Conservation (phyloP, 2,113 vertebrate genomes). For the Boulengeromyrus knoepffleri region DNA sequence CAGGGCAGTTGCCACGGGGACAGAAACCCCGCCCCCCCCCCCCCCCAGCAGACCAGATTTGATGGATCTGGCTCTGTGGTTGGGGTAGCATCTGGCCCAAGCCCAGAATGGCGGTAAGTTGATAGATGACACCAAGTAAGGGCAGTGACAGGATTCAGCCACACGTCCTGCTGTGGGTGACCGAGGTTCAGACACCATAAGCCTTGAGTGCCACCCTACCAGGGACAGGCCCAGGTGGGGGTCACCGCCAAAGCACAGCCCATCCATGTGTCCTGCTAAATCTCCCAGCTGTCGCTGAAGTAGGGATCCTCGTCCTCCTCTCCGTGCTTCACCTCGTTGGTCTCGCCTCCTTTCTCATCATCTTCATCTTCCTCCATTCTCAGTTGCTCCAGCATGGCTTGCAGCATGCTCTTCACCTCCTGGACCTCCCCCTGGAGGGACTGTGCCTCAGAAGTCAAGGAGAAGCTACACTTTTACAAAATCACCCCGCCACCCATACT, state of each 20-base stretch:
- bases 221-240: not conserved
- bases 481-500: not conserved
- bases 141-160: not conserved
- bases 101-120: not conserved
- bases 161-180: not conserved
- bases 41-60: not conserved
- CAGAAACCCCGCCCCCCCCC: not conserved
- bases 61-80: not conserved
- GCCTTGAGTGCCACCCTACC: not conserved
- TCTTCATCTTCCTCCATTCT: slow-evolving; percentile 64
- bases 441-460: slow-evolving; percentile 72
- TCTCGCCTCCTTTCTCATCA: slow-evolving; percentile 36
- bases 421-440: slow-evolving; percentile 74
- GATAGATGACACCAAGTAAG: not conserved
- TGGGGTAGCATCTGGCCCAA: not conserved
- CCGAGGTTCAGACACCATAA: not conserved
- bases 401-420: slow-evolving; percentile 68
- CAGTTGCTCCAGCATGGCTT: slow-evolving; percentile 61
- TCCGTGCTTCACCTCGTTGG: slow-evolving; percentile 41
- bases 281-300: slow-evolving; percentile 72
- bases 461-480: slow-evolving; percentile 27
- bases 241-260: slow-evolving; percentile 35
- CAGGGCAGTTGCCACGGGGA: not conserved
- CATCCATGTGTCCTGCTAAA: slow-evolving; percentile 46
- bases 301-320: slow-evolving; percentile 59